These are phyloP conservation scores for Crenichthys baileyi DNA, from an alignment of 2,797 vertebrate genomes.

Conservation along the genomic window DNA sequence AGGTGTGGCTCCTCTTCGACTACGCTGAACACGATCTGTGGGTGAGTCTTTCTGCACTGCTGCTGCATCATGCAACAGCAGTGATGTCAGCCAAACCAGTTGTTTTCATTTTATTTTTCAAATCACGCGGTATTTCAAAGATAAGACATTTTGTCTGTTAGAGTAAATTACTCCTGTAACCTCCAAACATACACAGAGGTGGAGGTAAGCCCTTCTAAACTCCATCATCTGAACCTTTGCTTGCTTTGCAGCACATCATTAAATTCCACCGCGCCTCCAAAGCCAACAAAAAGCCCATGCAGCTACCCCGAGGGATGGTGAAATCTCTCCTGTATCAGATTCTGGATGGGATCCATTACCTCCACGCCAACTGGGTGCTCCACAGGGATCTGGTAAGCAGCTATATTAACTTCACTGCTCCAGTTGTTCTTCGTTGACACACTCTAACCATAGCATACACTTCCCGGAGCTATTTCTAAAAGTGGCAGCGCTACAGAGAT, in stretches of 20 bases:
- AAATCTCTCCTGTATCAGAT: constrained; percentile 99
- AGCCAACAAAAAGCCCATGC: constrained; percentile 99
- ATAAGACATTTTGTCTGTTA: neutral
- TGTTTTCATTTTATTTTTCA: neutral
- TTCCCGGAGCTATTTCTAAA: constrained; percentile 12
- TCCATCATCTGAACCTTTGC: constrained; percentile 10
- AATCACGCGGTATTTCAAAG: neutral
- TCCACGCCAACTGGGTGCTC: constrained; percentile 99
- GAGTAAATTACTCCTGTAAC: neutral
- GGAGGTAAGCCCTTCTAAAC: neutral
- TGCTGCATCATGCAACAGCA: neutral
- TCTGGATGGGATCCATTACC: constrained; percentile 99
- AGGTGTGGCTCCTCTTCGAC: constrained; percentile 98
- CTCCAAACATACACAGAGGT: neutral
- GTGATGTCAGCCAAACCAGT: neutral
- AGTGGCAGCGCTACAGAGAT: too few species aligned
- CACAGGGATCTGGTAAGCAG: constrained; percentile 97
- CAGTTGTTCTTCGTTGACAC: constrained; percentile 41
- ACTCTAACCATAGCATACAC: constrained; percentile 8
- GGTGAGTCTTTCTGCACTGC: constrained; percentile 82
- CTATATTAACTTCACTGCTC: constrained; percentile 47
- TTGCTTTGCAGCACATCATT: constrained; percentile 92
- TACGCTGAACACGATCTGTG: constrained; percentile 97
- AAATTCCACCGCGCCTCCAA: constrained; percentile 99
- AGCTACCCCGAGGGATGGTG: constrained; percentile 98